Conservation (phyloP, 2,888 invertebrate genomes). For the Drosophila maculinotata region DNA sequence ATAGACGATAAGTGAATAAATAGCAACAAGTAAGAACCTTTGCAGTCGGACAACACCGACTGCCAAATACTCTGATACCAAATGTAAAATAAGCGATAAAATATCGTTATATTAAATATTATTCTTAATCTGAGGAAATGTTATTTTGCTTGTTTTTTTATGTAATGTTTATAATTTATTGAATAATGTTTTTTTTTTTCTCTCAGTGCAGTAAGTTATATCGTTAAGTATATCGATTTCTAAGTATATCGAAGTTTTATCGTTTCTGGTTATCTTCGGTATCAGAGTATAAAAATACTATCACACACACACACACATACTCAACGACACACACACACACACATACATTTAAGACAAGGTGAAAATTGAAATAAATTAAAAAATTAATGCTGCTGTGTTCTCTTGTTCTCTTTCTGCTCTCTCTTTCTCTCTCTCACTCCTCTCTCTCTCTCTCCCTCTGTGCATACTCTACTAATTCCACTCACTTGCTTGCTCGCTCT, state of each 20-base stretch:
- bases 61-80: no score
- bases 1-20: neutral
- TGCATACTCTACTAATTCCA: slow-evolving; percentile 10
- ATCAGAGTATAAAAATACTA: neutral
- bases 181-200: no score
- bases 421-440: slow-evolving; percentile 29
- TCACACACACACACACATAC: neutral
- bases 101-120: no score
- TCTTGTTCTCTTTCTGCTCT: slow-evolving; percentile 40
- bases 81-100: no score
- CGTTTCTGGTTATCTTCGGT: no score
- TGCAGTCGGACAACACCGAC: neutral
- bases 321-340: neutral
- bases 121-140: no score
- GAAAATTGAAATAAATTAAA: slow-evolving; percentile 16
- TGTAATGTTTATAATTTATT: no score
- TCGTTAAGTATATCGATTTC: no score
- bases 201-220: no score
- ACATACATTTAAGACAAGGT: slow-evolving; percentile 4
- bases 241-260: no score
- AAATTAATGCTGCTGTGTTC: slow-evolving; percentile 51
- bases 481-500: slow-evolving; percentile 12
- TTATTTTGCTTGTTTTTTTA: no score
- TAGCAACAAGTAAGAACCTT: neutral
- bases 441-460: slow-evolving; percentile 13